These are phyloP conservation scores for Lepidotrigona ventralis DNA, from an alignment of 1,140 invertebrate species.

Conservation along the genomic window DNA sequence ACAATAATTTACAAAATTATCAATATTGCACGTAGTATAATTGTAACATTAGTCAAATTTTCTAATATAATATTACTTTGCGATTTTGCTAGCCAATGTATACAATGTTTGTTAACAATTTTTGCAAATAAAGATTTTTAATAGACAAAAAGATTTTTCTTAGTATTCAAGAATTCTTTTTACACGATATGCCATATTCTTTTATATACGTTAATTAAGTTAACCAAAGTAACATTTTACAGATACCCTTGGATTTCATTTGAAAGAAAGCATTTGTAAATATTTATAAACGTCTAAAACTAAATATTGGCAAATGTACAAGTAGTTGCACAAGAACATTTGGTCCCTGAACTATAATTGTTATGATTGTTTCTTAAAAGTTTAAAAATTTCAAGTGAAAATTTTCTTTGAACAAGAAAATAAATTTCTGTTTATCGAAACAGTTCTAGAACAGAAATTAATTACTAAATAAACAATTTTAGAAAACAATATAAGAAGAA, in stretches of 20 bases:
- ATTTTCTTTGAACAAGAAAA: neutral
- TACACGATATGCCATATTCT: neutral
- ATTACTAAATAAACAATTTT: neutral
- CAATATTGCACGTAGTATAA: conserved; percentile 45
- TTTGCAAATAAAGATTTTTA: neutral
- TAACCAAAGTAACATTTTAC: neutral
- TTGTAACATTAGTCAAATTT: conserved; percentile 30
- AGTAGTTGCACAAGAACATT: conserved; percentile 43
- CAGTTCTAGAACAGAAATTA: neutral
- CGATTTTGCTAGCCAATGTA: neutral
- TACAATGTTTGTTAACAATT: neutral
- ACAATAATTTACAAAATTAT: conserved; percentile 73
- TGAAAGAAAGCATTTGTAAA: neutral
- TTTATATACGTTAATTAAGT: too few species aligned
- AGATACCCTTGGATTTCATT: neutral
- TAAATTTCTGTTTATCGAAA: neutral
- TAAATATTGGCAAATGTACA: neutral
- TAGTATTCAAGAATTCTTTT: neutral
- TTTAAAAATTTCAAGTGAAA: neutral
- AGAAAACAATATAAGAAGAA: neutral
- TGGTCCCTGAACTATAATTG: conserved; percentile 74
- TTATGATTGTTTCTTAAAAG: conserved; percentile 16
- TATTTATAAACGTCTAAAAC: neutral
- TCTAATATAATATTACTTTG: neutral
- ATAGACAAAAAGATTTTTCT: too few species aligned